Conservation (phyloP, 2,888 invertebrate species). For the Phymatocera aterrima region DNA sequence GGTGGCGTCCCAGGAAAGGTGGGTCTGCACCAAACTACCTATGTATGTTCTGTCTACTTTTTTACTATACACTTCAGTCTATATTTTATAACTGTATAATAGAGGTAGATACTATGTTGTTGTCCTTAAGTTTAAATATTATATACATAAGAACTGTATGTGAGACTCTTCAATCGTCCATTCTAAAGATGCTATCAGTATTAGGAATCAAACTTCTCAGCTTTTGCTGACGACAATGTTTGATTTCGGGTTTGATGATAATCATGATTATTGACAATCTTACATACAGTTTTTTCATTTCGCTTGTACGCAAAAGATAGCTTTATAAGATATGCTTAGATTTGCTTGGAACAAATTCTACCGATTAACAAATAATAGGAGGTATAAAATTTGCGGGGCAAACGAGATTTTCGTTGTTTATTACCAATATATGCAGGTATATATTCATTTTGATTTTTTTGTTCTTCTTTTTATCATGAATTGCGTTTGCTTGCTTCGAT, state of each 20-base stretch:
- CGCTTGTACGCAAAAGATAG: conserved; percentile 14
- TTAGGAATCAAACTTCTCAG: no score
- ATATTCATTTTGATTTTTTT: conserved; percentile 13
- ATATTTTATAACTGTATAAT: conserved; percentile 54
- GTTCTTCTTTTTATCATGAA: no score
- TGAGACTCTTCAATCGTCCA: neutral
- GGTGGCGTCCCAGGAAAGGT: conserved; percentile 98
- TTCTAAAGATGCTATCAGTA: neutral
- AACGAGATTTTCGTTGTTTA: neutral
- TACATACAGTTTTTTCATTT: conserved; percentile 22
- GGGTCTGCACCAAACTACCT: conserved; percentile 78
- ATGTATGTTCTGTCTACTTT: conserved; percentile 74
- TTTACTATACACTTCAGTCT: conserved; percentile 64
- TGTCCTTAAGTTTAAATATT: conserved; percentile 12
- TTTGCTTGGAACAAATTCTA: conserved; percentile 12
- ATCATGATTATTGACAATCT: neutral
- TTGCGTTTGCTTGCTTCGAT: conserved; percentile 13
- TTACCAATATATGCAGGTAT: conserved; percentile 3
- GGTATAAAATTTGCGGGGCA: neutral
- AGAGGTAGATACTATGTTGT: conserved; percentile 49
- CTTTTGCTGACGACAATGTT: no score
- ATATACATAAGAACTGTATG: conserved; percentile 13
- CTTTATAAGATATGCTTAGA: conserved; percentile 28
- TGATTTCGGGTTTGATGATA: neutral
- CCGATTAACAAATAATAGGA: conserved; percentile 16